phyloP scores from a whole-genome alignment of 1,140 invertebrate genomes.

The Cyrtorhinus lividipennis region DNA sequence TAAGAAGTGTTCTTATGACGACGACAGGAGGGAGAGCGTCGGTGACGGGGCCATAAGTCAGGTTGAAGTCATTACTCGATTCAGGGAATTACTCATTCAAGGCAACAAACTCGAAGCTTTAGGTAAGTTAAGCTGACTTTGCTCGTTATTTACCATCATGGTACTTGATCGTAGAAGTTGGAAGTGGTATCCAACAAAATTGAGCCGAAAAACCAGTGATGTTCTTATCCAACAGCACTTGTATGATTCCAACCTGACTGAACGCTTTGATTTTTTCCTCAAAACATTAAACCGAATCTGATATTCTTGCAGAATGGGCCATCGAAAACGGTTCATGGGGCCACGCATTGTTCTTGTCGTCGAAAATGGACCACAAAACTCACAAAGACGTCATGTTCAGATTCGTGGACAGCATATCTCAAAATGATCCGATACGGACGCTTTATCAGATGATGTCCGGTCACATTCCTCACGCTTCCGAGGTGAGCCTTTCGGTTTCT shows the following conservation, averaged over 20 bases:
- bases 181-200: too few species aligned
- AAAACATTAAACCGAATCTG: too few species aligned
- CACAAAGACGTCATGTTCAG: conserved; percentile 74
- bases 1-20: conserved; percentile 34
- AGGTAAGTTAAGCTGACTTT: too few species aligned
- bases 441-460: conserved; percentile 82
- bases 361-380: conserved; percentile 74
- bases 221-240: too few species aligned
- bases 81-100: conserved; percentile 68
- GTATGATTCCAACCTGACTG: too few species aligned
- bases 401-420: conserved; percentile 72
- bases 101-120: conserved; percentile 76
- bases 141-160: too few species aligned
- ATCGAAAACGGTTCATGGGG: conserved; percentile 83
- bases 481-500: conserved; percentile 38
- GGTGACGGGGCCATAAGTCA: conserved; percentile 26
- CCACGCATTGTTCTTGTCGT: conserved; percentile 81
- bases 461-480: conserved; percentile 67
- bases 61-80: conserved; percentile 48
- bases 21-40: conserved; percentile 27
- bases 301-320: conserved; percentile 66
- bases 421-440: conserved; percentile 82
- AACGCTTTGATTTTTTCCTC: too few species aligned
- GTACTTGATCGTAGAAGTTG: too few species aligned
- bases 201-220: too few species aligned